Evolutionary conservation across 2,113 vertebrate genomes (phyloP).

Genomic region (Syngnathus scovelli): DNA sequence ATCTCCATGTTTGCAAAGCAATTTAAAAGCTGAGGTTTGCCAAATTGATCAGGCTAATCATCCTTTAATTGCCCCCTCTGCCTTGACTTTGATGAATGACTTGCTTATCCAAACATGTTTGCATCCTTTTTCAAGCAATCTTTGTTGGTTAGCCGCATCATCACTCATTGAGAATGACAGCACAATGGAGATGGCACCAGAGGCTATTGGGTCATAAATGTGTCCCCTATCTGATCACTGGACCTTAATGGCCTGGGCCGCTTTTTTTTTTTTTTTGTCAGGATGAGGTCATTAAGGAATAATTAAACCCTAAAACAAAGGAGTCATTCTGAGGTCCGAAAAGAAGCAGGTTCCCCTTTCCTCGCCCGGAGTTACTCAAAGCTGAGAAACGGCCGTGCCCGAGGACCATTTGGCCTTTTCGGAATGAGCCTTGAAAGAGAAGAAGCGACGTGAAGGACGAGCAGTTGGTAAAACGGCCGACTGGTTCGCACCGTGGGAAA

Average conservation of each 20-base stretch:
- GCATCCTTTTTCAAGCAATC: constrained; percentile 51
- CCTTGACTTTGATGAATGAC: constrained; percentile 44
- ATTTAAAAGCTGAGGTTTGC: constrained; percentile 9
- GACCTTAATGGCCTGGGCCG: constrained; percentile 44
- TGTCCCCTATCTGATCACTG: constrained; percentile 53
- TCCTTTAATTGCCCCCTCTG: constrained; percentile 41
- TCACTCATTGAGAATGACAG: constrained; percentile 60
- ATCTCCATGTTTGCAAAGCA: constrained; percentile 11
- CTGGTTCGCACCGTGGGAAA: constrained; percentile 56
- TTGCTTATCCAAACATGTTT: constrained; percentile 56
- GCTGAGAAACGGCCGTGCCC: constrained; percentile 24
- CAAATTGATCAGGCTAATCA: constrained; percentile 38
- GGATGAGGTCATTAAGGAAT: constrained; percentile 69
- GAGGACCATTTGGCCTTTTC: constrained; percentile 60
- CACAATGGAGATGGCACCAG: constrained; percentile 53
- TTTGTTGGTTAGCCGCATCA: constrained; percentile 54
- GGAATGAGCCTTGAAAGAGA: constrained; percentile 47
- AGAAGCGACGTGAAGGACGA: constrained; percentile 31
- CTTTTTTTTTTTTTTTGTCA: constrained; percentile 53
- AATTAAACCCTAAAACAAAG: constrained; percentile 66
- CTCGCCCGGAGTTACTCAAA: constrained; percentile 50
- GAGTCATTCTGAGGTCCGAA: constrained; percentile 46
- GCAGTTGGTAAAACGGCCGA: constrained; percentile 40
- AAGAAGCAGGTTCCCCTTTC: constrained; percentile 51
- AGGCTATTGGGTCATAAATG: constrained; percentile 63